A percentile compares a stretch with the other conserved stretches of the same genome.
These are phyloP conservation scores for Bombylius major DNA, from an alignment of 2,888 invertebrate genomes.

Conservation along the genomic window DNA sequence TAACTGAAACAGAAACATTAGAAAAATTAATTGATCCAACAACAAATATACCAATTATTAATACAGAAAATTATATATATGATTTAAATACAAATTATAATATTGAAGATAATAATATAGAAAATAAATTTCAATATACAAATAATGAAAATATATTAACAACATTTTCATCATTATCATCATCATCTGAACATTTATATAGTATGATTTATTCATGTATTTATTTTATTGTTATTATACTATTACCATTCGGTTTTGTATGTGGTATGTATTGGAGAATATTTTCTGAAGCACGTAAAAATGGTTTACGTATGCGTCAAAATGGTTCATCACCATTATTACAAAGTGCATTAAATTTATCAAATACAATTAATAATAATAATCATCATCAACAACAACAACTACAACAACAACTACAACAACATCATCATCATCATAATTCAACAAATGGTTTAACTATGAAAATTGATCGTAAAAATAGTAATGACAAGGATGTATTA, in stretches of 20 bases:
- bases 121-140: neutral
- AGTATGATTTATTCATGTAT: constrained; percentile 29
- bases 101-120: neutral
- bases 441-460: constrained; percentile 27
- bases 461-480: constrained; percentile 26
- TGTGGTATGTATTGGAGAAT: constrained; percentile 39
- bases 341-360: constrained; percentile 34
- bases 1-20: constrained; percentile 1
- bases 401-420: constrained; percentile 9
- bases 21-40: constrained; percentile 11
- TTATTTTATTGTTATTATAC: constrained; percentile 34
- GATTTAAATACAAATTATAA: neutral
- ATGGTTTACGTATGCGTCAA: constrained; percentile 35
- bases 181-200: constrained; percentile 12
- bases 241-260: constrained; percentile 35
- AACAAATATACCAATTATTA: constrained; percentile 21
- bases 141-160: neutral
- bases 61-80: neutral
- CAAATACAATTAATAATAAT: constrained; percentile 2
- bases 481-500: constrained; percentile 17
- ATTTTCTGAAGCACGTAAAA: constrained; percentile 35
- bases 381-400: no score
- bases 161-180: neutral
- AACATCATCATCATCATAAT: neutral
- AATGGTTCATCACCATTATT: constrained; percentile 36